Percentiles rank a stretch among this genome's conserved stretches.
Conservation (phyloP, 2,113 vertebrate species). For the Nerophis lumbriciformis region DNA sequence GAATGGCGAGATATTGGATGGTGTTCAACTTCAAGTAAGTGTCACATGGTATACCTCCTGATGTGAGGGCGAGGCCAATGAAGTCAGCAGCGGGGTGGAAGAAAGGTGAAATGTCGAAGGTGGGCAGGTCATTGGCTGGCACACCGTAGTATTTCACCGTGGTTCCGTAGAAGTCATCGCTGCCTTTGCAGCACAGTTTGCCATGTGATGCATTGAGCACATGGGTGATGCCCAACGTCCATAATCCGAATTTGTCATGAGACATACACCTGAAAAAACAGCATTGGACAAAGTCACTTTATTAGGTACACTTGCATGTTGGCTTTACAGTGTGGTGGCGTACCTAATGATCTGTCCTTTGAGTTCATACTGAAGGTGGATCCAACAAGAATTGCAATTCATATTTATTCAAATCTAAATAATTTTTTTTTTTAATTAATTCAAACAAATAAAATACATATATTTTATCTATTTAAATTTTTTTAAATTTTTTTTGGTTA, state of each 20-base stretch:
- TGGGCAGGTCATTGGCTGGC: conserved; percentile 84
- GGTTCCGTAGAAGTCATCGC: conserved; percentile 85
- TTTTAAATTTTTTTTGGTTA: no score
- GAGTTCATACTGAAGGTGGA: no score
- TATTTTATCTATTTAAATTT: no score
- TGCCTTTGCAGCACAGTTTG: conserved; percentile 80
- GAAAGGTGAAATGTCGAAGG: conserved; percentile 86
- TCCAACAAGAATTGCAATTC: no score
- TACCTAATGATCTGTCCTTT: no score
- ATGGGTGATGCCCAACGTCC: conserved; percentile 70
- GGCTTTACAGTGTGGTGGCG: not conserved
- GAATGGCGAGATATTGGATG: not conserved
- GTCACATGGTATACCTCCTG: conserved; percentile 72
- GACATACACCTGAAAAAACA: conserved; percentile 61
- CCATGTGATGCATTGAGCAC: conserved; percentile 75
- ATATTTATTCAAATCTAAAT: no score
- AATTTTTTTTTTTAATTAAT: no score
- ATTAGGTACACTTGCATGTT: not conserved
- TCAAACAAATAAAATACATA: no score
- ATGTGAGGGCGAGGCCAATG: conserved; percentile 80
- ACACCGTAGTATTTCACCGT: conserved; percentile 84
- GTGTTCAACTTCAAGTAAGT: conserved; percentile 20
- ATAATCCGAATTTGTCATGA: conserved; percentile 67
- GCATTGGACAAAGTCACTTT: no score
- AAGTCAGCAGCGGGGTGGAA: conserved; percentile 85